Evolutionary conservation across 2,797 vertebrate genomes (phyloP).

Genomic region (Aldrovandia affinis): DNA sequence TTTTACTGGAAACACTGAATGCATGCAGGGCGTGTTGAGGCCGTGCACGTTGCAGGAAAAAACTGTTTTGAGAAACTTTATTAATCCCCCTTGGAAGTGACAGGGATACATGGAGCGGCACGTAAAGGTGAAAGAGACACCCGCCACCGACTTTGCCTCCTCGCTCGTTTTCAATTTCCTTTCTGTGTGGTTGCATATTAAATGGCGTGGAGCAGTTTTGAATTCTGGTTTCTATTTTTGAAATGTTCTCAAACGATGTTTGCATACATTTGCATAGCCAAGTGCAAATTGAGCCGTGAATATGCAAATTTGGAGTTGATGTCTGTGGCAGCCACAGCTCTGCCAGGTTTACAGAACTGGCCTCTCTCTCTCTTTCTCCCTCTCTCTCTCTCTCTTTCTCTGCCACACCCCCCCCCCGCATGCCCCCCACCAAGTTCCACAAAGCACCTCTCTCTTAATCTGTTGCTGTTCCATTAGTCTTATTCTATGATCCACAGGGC

Average conservation of each 20-base stretch:
- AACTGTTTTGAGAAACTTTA: conserved; percentile 41
- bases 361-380: conserved; percentile 45
- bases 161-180: conserved; percentile 35
- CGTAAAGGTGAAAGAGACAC: conserved; percentile 60
- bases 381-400: conserved; percentile 37
- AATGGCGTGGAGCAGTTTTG: conserved; percentile 74
- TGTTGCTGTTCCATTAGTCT: not conserved
- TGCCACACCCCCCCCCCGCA: not conserved
- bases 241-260: conserved; percentile 84
- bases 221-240: conserved; percentile 83
- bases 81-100: conserved; percentile 59
- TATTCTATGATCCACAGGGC: not conserved
- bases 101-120: conserved; percentile 41
- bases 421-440: not conserved
- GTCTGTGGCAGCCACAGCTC: conserved; percentile 81
- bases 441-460: not conserved
- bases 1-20: conserved; percentile 25
- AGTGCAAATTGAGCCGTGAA: conserved; percentile 85
- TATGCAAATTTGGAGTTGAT: conserved; percentile 81
- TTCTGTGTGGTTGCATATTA: conserved; percentile 74
- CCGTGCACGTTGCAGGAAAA: not conserved
- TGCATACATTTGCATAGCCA: conserved; percentile 86
- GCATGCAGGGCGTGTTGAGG: conserved; percentile 13
- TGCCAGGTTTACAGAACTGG: conserved; percentile 77
- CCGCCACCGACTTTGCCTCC: conserved; percentile 45